Percentiles rank a stretch among this genome's conserved stretches.
Conservation (phyloP, 2,113 vertebrate genomes). For the Marmota flaviventris region DNA sequence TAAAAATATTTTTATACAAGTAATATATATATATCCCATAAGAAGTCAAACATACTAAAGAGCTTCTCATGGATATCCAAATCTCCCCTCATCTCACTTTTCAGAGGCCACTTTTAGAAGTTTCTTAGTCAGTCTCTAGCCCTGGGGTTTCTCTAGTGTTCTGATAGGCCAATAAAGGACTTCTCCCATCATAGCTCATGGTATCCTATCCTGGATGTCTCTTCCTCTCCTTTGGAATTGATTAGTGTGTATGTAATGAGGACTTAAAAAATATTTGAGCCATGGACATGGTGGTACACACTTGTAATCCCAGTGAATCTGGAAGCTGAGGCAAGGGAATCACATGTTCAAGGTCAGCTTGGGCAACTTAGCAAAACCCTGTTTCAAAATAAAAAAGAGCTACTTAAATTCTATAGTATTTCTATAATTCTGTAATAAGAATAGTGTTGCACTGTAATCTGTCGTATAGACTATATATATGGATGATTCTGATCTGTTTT, state of each 20-base stretch:
- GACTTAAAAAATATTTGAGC: conserved; percentile 10
- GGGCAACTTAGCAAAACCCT: too few relatives aligned
- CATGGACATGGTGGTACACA: too few relatives aligned
- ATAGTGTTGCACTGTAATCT: too few relatives aligned
- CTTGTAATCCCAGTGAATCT: too few relatives aligned
- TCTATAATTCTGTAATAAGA: too few relatives aligned
- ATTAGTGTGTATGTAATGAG: not conserved
- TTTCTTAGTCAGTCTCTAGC: not conserved
- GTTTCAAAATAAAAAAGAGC: too few relatives aligned
- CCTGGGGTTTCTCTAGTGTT: not conserved
- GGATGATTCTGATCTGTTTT: too few relatives aligned
- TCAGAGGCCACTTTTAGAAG: not conserved
- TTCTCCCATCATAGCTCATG: not conserved
- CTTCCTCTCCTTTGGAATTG: not conserved
- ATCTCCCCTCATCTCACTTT: not conserved
- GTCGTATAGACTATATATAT: too few relatives aligned
- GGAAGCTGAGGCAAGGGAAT: too few relatives aligned
- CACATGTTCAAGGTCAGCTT: too few relatives aligned
- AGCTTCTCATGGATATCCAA: not conserved
- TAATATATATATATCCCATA: not conserved
- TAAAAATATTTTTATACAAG: not conserved
- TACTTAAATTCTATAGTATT: too few relatives aligned
- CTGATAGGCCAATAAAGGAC: not conserved
- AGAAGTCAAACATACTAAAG: not conserved
- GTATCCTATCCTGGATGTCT: not conserved